A percentile compares a stretch with the other conserved stretches of the same genome.
Conservation (phyloP, 2,888 invertebrate genomes). For the Drosophila ezoana region DNA sequence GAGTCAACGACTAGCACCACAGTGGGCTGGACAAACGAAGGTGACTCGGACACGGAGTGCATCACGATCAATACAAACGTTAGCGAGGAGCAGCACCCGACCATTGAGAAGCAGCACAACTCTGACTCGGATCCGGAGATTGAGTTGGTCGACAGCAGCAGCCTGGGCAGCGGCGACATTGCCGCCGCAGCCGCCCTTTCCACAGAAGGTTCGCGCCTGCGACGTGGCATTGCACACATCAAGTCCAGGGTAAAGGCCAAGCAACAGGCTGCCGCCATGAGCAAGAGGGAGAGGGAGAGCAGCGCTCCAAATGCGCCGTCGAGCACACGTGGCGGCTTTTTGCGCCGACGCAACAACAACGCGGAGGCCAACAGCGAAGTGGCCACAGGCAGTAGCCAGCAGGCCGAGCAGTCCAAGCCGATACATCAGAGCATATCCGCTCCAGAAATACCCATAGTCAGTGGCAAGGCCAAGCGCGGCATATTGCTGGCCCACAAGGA, state of each 20-base stretch:
- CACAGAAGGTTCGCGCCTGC: constrained; percentile 77
- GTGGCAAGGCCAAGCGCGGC: constrained; percentile 59
- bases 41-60: constrained; percentile 83
- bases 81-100: constrained; percentile 77
- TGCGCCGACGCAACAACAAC: constrained; percentile 74
- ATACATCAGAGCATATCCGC: background rate
- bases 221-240: constrained; percentile 81
- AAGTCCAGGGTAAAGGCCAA: constrained; percentile 83
- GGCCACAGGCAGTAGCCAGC: constrained; percentile 26
- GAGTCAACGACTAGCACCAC: constrained; percentile 46
- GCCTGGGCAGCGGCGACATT: constrained; percentile 54
- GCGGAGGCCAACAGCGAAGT: constrained; percentile 40
- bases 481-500: constrained; percentile 78
- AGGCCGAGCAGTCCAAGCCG: background rate
- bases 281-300: constrained; percentile 67
- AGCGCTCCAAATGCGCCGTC: constrained; percentile 23
- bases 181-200: constrained; percentile 34
- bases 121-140: constrained; percentile 83
- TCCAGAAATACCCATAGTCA: constrained; percentile 44
- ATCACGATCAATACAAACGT: constrained; percentile 75
- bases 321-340: constrained; percentile 67
- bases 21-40: constrained; percentile 69
- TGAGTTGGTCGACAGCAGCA: constrained; percentile 74
- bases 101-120: constrained; percentile 51
- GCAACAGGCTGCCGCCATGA: constrained; percentile 58